Evolutionary conservation across 2,888 invertebrate genomes (phyloP).

Genomic region (Rotaria magnacalcarata): DNA sequence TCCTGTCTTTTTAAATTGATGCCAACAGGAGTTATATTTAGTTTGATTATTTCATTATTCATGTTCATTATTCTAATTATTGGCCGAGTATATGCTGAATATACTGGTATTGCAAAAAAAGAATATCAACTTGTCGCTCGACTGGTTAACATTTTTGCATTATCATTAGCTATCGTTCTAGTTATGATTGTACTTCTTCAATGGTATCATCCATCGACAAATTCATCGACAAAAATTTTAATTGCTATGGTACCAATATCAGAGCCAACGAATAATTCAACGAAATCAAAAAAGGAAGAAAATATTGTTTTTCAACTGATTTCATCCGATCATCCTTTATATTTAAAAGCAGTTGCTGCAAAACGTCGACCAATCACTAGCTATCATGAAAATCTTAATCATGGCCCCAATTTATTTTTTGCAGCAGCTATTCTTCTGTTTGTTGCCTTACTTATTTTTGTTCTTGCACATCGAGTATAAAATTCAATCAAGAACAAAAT

Average conservation of each 20-base stretch:
- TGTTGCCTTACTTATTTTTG: background rate
- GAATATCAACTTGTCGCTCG: conserved; percentile 16
- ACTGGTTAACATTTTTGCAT: background rate
- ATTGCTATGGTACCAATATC: background rate
- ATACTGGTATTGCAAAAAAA: background rate
- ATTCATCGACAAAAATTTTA: background rate
- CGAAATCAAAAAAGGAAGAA: background rate
- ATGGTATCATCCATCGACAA: background rate
- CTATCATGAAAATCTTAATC: background rate
- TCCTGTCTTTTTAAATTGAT: conserved; percentile 1
- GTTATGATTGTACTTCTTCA: conserved; percentile 18
- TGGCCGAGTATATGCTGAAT: background rate
- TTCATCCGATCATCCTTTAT: background rate
- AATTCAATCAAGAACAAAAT: background rate
- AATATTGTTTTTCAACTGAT: background rate
- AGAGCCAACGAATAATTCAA: background rate
- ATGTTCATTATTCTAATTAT: background rate
- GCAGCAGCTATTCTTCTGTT: background rate
- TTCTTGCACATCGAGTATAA: background rate
- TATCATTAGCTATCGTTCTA: background rate
- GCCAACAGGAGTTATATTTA: background rate
- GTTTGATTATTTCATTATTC: background rate
- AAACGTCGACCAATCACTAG: background rate
- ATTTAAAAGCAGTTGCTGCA: background rate
- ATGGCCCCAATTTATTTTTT: background rate